Evolutionary conservation across 2,797 vertebrate species (phyloP), one percentile per base, ranked within the genome.

Genomic region (Brachyalestes nurse): DNA sequence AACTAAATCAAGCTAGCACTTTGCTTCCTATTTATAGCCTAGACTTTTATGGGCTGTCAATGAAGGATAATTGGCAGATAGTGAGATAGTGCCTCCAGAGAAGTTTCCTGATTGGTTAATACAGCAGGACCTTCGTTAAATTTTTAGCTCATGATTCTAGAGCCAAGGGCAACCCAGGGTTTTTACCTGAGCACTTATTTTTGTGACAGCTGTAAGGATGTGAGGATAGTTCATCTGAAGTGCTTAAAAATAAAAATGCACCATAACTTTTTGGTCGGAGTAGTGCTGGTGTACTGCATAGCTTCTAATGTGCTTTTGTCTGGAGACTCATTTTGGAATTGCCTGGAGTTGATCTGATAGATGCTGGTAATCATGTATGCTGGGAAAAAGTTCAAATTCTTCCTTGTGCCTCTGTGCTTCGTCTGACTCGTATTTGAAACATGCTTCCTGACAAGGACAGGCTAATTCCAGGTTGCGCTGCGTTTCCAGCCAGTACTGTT

Each of bases 401-500:
- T 17, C 6, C 16, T 38, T 9, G 23, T 17, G 6, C 21, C 47
- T 28, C 0, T 71, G 47, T 51, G 47, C 0, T 34, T 55, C 19
- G 14, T 10, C 49, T 10, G 16, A 25, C 23, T 51, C 23, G 67
- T 70, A 28, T 51, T 51, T 49, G 21, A 53, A 72, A 25, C 21
- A 14, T 49, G n/a, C n/a, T 51, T 25, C 67, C 67, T 49, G 42
- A 4, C 21, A 25, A 49, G 40, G 14, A 38, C 2, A n/a, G 38
- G 38, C 4, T 19, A 19, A 38, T 62, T 69, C 38, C 65, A 60
- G 42, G 66, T 69, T 78, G 38, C 10, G 34, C 34, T 38, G 21
- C 75, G 58, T 58, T 17, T 47, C 49, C 25, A 49, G 73, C 62
- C 40, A 73, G 38, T 14, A 62, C 19, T 60, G 66, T 67, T 23